phyloP scores from a whole-genome alignment of 2,888 invertebrate species.

The Ectemnius cavifrons region DNA sequence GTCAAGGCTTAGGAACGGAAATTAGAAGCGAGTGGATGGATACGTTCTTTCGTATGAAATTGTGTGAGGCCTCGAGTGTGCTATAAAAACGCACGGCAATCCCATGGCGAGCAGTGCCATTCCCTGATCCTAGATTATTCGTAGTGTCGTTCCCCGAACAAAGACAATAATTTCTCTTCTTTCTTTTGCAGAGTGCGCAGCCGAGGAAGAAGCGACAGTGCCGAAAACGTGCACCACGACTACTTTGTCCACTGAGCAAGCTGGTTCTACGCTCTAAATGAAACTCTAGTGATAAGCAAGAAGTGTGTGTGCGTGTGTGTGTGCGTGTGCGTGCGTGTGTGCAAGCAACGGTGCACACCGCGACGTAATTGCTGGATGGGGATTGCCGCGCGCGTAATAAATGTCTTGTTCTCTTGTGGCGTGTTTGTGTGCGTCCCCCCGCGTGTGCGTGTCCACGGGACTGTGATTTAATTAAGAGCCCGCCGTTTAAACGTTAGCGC shows the following conservation, averaged over 20 bases:
- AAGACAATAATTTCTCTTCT: neutral
- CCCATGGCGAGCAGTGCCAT: no score
- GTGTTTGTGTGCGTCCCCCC: no score
- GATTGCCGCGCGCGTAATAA: neutral
- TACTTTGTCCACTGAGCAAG: neutral
- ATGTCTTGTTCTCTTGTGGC: slow-evolving; percentile 12
- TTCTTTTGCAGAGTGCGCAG: neutral
- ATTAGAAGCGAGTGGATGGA: no score
- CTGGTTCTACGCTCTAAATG: neutral
- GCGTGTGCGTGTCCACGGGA: slow-evolving; percentile 5
- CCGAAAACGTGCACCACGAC: neutral
- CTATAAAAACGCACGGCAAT: no score
- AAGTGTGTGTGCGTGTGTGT: no score
- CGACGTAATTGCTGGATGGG: neutral
- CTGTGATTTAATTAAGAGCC: slow-evolving; percentile 22
- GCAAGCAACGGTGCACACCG: neutral
- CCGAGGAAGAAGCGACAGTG: neutral
- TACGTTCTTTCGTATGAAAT: no score
- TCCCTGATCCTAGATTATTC: no score
- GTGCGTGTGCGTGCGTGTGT: no score
- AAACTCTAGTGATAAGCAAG: slow-evolving; percentile 1
- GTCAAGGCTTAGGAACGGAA: no score
- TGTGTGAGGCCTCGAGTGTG: no score
- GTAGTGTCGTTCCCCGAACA: neutral
- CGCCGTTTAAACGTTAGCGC: slow-evolving; percentile 9